These are phyloP conservation scores for Drosophila anomalata DNA, from an alignment of 2,888 invertebrate genomes.

Conservation along the genomic window DNA sequence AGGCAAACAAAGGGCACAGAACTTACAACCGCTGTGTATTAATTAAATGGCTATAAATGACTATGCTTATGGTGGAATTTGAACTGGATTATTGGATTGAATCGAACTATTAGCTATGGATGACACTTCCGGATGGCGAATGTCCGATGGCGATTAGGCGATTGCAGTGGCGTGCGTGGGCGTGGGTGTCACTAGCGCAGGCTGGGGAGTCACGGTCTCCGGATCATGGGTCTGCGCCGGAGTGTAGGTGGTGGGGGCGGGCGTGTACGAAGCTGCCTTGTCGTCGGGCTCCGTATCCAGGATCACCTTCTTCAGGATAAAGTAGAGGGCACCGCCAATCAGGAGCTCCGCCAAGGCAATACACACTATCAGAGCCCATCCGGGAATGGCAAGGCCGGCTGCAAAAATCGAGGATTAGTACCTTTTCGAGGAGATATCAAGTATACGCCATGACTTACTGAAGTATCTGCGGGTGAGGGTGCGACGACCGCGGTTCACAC, in stretches of 20 bases:
- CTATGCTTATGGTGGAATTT: neutral
- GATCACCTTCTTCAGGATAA: constrained; percentile 88
- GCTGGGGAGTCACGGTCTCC: constrained; percentile 17
- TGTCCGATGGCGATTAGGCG: constrained; percentile 33
- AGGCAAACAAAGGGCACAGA: constrained; percentile 40
- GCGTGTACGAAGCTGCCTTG: constrained; percentile 82
- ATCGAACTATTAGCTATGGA: neutral
- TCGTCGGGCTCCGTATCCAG: constrained; percentile 83
- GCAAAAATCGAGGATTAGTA: constrained; percentile 21
- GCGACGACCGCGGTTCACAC: constrained; percentile 91
- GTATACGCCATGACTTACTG: constrained; percentile 86
- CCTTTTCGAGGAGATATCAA: neutral
- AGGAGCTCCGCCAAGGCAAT: constrained; percentile 89
- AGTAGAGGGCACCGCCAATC: constrained; percentile 88
- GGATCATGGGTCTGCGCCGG: constrained; percentile 59
- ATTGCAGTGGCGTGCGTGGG: constrained; percentile 63
- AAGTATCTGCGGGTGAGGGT: constrained; percentile 91
- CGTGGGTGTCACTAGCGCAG: constrained; percentile 26
- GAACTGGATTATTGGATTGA: constrained; percentile 6
- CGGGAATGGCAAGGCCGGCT: constrained; percentile 90
- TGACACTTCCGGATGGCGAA: constrained; percentile 25
- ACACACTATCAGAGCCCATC: constrained; percentile 90
- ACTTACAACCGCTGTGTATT: neutral
- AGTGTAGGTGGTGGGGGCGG: constrained; percentile 76
- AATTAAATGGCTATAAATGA: constrained; percentile 9